A percentile compares a stretch with the other conserved stretches of the same genome.
These are phyloP conservation scores for Sciurus niger DNA, from an alignment of 2,113 vertebrate genomes.

Conservation along the genomic window DNA sequence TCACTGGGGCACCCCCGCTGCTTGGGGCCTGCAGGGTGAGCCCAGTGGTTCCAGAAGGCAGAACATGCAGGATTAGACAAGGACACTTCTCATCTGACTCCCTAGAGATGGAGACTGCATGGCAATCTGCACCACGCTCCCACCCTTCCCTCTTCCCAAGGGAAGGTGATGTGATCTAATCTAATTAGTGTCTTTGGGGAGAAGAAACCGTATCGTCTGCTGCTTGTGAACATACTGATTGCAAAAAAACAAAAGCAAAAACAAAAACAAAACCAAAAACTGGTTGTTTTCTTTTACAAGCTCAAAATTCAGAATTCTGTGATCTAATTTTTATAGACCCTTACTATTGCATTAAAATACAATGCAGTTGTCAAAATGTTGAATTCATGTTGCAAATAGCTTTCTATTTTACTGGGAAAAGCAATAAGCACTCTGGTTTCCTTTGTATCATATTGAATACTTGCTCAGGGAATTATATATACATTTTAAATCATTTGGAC, in stretches of 20 bases:
- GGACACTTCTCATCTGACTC: background rate
- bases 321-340: background rate
- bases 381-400: background rate
- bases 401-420: background rate
- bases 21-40: background rate
- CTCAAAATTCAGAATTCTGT: background rate
- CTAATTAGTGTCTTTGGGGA: background rate
- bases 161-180: too few relatives aligned
- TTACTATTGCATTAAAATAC: background rate
- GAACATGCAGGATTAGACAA: rapidly evolving
- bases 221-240: background rate
- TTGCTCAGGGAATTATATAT: background rate
- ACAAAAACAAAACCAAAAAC: too few relatives aligned
- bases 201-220: background rate
- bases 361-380: background rate
- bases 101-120: background rate
- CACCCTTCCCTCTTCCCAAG: background rate
- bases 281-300: background rate
- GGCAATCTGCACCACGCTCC: too few relatives aligned
- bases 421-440: background rate
- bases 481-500: background rate
- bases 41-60: background rate
- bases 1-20: background rate
- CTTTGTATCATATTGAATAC: background rate
- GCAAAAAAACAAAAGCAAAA: too few relatives aligned